Conservation (phyloP, 2,113 vertebrate species). For the Antigone vipio region DNA sequence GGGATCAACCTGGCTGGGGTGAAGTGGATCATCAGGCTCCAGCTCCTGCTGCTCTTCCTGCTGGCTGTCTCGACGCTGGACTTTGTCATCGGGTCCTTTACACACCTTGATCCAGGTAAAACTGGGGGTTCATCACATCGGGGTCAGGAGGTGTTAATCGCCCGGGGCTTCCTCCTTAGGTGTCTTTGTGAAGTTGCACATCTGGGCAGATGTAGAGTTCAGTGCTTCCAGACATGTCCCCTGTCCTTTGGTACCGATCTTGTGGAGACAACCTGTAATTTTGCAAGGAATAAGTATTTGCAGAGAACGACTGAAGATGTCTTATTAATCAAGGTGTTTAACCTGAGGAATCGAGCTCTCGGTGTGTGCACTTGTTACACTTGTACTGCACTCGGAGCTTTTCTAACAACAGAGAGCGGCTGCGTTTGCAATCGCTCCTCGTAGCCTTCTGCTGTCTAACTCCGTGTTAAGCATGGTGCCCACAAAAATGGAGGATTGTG, state of each 20-base stretch:
- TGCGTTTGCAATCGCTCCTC: not conserved
- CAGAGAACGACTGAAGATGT: not conserved
- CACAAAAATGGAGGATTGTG: fast-evolving
- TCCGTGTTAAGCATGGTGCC: fast-evolving
- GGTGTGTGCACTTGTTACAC: fast-evolving
- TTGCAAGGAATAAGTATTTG: not conserved
- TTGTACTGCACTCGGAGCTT: not conserved
- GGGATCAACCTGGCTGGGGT: constrained; percentile 95
- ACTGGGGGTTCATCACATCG: not conserved
- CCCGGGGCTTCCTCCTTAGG: not conserved
- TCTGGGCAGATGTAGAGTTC: not conserved
- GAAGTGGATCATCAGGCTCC: constrained; percentile 95
- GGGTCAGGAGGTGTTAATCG: not conserved
- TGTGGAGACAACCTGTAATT: not conserved
- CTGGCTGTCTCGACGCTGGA: constrained; percentile 92
- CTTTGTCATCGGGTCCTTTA: constrained; percentile 93
- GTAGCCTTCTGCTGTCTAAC: not conserved
- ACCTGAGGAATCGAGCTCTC: not conserved
- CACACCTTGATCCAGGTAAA: constrained; percentile 91
- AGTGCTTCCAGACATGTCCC: not conserved
- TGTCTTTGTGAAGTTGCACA: not conserved
- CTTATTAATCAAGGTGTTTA: not conserved
- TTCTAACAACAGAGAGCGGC: not conserved
- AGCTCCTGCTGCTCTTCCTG: constrained; percentile 89
- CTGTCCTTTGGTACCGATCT: not conserved